Evolutionary conservation across 2,113 vertebrate species (phyloP), one percentile per base, ranked within the genome.

Genomic region (Bujurquina vittata): DNA sequence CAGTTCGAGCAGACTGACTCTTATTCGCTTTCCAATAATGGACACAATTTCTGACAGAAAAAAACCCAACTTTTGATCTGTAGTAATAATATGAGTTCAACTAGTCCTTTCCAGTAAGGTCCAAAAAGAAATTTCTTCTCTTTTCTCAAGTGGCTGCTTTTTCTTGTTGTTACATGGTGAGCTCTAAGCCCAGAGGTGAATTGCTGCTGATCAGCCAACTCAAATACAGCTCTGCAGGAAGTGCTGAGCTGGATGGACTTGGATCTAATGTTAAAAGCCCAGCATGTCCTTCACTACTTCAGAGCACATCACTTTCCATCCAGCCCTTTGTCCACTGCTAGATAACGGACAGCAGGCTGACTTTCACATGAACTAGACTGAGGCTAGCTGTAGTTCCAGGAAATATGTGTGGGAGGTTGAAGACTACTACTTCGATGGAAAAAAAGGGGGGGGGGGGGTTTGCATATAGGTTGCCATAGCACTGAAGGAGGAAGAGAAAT

Each of bases 381-480:
- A 67, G 65, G 54, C 55, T 8, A 65, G 74, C 69, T 72, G 10
- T 37, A n/a, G 52, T 84, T 85, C 46, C 57, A 22, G 29, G 54
- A 83, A 84, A 85, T 52, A 88, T 84, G 77, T 75, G 86, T 83
- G 88, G 77, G 83, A 73, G 86, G 81, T 65, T 69, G 23, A 63
- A 59, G 22, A 76, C 35, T 31, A 69, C 49, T 54, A 65, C 84
- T 91, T 91, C 80, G 74, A 52, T 82, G 75, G 59, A 77, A 86
- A 84, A 40, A 46, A 6, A 6, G 33, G 35, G 35, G 35, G 35
- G 35, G 8, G 9, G 80, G 65, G 74, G 67, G 73, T 75, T 23
- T 87, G 88, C 77, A 84, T 85, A 83, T 85, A 65, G 67, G 88
- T 92, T 91, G 85, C 89, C 81, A 93, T 93, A 90, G 90, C 84